Percentiles rank a stretch among this genome's conserved stretches.
Conservation (phyloP, 53 echinoderm and acorn worm genomes). For the Antedon mediterranea region DNA sequence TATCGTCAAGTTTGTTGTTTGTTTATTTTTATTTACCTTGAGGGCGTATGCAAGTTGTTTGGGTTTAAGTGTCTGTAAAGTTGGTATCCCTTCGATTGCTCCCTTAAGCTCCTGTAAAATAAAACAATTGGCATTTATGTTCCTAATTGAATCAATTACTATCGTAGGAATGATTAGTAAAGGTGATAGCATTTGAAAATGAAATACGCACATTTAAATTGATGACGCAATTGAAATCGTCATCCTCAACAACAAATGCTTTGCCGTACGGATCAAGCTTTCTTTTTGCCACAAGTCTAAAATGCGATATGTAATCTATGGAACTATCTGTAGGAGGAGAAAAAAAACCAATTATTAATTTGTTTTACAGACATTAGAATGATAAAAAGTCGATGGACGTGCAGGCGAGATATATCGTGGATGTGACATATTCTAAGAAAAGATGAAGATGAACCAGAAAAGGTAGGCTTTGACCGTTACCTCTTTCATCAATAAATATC, state of each 20-base stretch:
- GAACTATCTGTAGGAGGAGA: constrained; percentile 13
- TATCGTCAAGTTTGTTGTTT: background rate
- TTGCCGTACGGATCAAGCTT: constrained; percentile 73
- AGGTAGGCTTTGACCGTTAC: too few species aligned
- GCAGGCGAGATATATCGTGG: background rate
- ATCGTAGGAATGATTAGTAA: too few species aligned
- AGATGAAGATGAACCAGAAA: too few species aligned
- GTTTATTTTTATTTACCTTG: constrained; percentile 58
- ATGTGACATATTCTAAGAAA: too few species aligned
- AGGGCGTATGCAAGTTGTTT: constrained; percentile 79
- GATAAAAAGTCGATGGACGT: constrained; percentile 5
- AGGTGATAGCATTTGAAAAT: too few species aligned
- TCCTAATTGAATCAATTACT: too few species aligned
- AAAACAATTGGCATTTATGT: background rate
- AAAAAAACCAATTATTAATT: too few species aligned
- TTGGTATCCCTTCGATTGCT: constrained; percentile 74
- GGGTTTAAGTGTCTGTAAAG: constrained; percentile 44
- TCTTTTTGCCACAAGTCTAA: constrained; percentile 58
- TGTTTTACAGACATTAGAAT: too few species aligned
- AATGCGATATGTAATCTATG: constrained; percentile 64
- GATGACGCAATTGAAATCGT: constrained; percentile 41
- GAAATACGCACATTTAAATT: constrained; percentile 36
- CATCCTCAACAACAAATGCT: constrained; percentile 80
- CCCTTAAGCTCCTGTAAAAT: constrained; percentile 54
- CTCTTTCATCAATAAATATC: constrained; percentile 24